These are phyloP conservation scores for Tethea ocularis DNA, from an alignment of 2,888 invertebrate genomes.

Conservation along the genomic window DNA sequence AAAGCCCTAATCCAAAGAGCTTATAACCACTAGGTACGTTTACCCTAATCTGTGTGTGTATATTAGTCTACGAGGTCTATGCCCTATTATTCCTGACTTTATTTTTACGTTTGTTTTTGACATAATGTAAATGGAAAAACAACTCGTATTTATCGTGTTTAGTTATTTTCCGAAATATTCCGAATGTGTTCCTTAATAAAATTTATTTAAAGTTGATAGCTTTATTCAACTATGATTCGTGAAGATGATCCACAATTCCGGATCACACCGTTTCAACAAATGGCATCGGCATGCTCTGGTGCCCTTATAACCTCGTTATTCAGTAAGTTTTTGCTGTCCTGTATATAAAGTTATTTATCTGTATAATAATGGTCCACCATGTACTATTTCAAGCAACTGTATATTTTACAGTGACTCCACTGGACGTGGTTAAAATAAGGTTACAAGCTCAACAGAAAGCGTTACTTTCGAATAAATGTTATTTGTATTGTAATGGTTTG, in stretches of 20 bases:
- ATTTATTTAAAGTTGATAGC: conserved; percentile 3
- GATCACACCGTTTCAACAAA: conserved; percentile 91
- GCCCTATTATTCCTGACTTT: too few species aligned
- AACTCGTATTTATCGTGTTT: conserved; percentile 10
- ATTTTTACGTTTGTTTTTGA: conserved; percentile 6
- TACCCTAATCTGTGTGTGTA: too few species aligned
- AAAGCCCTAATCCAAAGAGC: too few species aligned
- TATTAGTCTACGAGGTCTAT: too few species aligned
- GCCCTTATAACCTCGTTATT: conserved; percentile 94
- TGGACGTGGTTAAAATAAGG: conserved; percentile 99
- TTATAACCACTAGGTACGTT: too few species aligned
- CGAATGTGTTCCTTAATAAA: conserved; percentile 1
- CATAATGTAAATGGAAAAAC: conserved; percentile 23
- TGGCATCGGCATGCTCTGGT: conserved; percentile 93
- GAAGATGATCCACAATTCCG: conserved; percentile 90
- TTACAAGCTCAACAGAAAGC: conserved; percentile 97
- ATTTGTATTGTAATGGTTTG: conserved; percentile 97
- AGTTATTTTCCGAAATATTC: background rate
- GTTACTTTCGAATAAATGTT: conserved; percentile 92
- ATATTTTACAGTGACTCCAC: conserved; percentile 92
- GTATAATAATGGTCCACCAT: background rate
- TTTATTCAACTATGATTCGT: conserved; percentile 63
- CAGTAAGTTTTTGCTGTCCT: conserved; percentile 82
- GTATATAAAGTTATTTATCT: background rate
- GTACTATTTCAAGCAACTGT: conserved; percentile 10